These are phyloP conservation scores for Chrysocyon brachyurus DNA, from an alignment of 2,797 vertebrate species.

Conservation along the genomic window DNA sequence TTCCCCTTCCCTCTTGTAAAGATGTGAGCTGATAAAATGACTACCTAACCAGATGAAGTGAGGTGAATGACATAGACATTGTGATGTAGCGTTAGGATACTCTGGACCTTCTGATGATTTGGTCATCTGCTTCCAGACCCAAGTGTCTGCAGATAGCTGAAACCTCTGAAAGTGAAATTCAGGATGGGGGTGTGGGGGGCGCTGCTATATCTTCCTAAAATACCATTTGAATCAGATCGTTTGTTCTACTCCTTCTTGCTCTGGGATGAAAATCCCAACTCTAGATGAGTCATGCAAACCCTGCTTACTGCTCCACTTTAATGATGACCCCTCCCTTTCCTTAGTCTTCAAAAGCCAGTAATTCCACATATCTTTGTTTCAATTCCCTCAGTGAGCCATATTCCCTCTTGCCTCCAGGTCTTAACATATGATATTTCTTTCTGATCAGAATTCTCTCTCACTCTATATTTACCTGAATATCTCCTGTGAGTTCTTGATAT, in stretches of 20 bases:
- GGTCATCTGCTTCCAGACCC: background rate
- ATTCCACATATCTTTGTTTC: background rate
- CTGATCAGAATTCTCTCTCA: background rate
- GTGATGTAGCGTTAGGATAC: background rate
- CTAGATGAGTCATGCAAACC: background rate
- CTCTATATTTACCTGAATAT: background rate
- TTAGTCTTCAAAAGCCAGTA: background rate
- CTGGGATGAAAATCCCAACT: no score
- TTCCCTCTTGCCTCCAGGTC: background rate
- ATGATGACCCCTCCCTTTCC: rapidly evolving
- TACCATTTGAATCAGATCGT: background rate
- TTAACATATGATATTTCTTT: background rate
- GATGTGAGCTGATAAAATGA: background rate
- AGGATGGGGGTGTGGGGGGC: background rate
- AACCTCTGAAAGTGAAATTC: background rate
- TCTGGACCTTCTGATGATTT: background rate
- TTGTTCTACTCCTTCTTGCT: background rate
- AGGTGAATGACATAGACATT: background rate
- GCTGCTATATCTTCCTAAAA: background rate
- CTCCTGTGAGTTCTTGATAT: background rate
- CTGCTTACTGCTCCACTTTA: no score
- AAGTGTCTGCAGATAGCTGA: background rate
- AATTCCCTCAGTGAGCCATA: background rate
- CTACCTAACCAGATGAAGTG: background rate
- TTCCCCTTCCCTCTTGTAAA: background rate